Evolutionary conservation across 2,113 vertebrate species (phyloP).

Genomic region (Salvelinus namaycush): DNA sequence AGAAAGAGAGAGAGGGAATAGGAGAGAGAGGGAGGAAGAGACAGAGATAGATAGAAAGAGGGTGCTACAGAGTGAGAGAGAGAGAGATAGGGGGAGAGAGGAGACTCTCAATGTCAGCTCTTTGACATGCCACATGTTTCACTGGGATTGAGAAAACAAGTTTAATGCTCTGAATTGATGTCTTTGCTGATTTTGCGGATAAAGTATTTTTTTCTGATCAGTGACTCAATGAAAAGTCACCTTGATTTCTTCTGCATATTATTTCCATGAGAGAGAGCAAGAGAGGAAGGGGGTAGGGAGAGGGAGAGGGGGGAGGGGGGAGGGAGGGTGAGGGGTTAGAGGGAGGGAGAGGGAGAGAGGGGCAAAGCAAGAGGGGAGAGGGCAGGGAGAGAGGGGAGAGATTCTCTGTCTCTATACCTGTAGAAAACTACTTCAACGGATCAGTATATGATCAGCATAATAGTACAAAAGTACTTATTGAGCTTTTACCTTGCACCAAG

Average conservation of each 20-base stretch:
- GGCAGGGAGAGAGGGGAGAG: too few relatives aligned
- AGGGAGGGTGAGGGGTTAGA: too few relatives aligned
- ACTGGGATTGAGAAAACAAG: conserved; percentile 42
- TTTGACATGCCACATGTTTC: conserved; percentile 46
- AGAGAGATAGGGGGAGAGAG: conserved; percentile 5
- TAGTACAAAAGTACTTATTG: too few relatives aligned
- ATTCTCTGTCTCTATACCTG: too few relatives aligned
- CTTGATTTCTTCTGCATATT: conserved; percentile 22
- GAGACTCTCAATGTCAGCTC: conserved; percentile 47
- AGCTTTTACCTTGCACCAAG: too few relatives aligned
- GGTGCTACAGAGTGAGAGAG: not conserved
- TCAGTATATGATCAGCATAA: too few relatives aligned
- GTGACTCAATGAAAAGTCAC: conserved; percentile 43
- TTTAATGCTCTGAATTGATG: conserved; percentile 41
- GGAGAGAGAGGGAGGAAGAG: not conserved
- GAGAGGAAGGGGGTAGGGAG: too few relatives aligned
- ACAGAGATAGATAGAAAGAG: conserved; percentile 16
- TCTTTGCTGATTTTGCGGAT: conserved; percentile 39
- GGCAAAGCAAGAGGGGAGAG: too few relatives aligned
- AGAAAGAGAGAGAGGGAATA: conserved; percentile 16
- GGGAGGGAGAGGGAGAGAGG: too few relatives aligned
- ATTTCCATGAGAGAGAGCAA: too few relatives aligned
- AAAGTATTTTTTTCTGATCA: conserved; percentile 28
- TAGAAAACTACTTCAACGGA: too few relatives aligned
- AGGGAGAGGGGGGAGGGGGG: too few relatives aligned